These are phyloP conservation scores for Limnephilus lunatus DNA, from an alignment of 2,888 invertebrate genomes.

Conservation along the genomic window DNA sequence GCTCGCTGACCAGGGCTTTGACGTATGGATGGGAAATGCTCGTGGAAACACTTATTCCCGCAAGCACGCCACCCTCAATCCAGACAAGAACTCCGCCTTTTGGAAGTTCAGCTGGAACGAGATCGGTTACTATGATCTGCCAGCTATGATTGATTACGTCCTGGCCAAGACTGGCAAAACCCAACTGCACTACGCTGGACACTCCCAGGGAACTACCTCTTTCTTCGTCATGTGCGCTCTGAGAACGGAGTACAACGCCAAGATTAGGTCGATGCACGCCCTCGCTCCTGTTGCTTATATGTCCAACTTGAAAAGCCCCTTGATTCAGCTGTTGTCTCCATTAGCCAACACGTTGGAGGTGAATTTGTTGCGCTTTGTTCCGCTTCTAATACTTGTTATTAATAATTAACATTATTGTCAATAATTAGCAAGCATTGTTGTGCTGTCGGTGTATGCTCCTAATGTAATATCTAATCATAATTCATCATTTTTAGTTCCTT, in stretches of 20 bases:
- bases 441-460: not conserved
- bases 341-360: constrained; percentile 76
- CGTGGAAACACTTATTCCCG: constrained; percentile 80
- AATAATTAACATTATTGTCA: not conserved
- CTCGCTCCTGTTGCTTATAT: constrained; percentile 80
- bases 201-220: constrained; percentile 83
- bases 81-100: constrained; percentile 68
- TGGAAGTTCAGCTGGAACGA: constrained; percentile 85
- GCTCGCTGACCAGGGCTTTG: constrained; percentile 78
- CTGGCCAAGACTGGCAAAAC: constrained; percentile 76
- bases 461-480: not conserved
- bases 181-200: constrained; percentile 83
- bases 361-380: constrained; percentile 65
- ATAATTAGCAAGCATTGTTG: not conserved
- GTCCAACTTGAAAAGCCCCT: constrained; percentile 74
- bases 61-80: constrained; percentile 71
- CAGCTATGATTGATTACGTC: constrained; percentile 85
- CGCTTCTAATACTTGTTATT: constrained; percentile 52
- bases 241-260: constrained; percentile 79
- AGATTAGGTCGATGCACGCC: constrained; percentile 78
- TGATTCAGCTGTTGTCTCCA: constrained; percentile 74
- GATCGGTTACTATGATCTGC: constrained; percentile 85
- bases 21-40: constrained; percentile 84
- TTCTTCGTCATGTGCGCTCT: constrained; percentile 80
- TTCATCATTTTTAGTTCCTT: constrained; percentile 67